Evolutionary conservation across 2,888 invertebrate species (phyloP).

Genomic region (Macrosoma leucophasiata): DNA sequence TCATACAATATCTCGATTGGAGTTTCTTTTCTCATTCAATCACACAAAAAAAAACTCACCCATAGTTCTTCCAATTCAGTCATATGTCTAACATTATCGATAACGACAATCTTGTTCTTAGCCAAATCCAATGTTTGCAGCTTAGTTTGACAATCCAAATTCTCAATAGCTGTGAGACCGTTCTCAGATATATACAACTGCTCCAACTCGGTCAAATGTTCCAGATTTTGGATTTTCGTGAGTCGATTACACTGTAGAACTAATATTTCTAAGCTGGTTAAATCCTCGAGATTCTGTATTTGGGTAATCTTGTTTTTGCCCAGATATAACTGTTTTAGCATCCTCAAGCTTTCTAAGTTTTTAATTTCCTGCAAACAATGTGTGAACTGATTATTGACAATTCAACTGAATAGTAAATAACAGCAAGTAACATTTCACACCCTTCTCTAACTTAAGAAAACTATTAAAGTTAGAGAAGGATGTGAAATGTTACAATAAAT

Average conservation of each 20-base stretch:
- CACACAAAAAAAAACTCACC: slow-evolving; percentile 84
- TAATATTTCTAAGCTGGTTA: slow-evolving; percentile 84
- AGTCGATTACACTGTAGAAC: slow-evolving; percentile 95
- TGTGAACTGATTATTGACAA: slow-evolving; percentile 3
- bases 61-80: slow-evolving; percentile 93
- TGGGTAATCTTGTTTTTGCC: slow-evolving; percentile 97
- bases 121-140: slow-evolving; percentile 94
- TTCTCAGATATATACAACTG: slow-evolving; percentile 97
- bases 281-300: slow-evolving; percentile 86
- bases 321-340: slow-evolving; percentile 86
- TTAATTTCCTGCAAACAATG: slow-evolving; percentile 82
- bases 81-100: slow-evolving; percentile 87
- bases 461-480: no score
- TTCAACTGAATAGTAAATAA: not conserved
- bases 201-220: slow-evolving; percentile 81
- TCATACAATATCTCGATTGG: no score
- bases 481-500: no score
- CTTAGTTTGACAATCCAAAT: slow-evolving; percentile 79
- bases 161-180: slow-evolving; percentile 87
- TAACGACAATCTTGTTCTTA: slow-evolving; percentile 86
- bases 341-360: slow-evolving; percentile 85
- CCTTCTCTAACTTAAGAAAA: no score
- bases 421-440: no score
- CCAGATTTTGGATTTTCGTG: slow-evolving; percentile 89
- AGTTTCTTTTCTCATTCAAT: no score